Conservation (phyloP, 2,888 invertebrate species). For the Andricus quercusramuli region DNA sequence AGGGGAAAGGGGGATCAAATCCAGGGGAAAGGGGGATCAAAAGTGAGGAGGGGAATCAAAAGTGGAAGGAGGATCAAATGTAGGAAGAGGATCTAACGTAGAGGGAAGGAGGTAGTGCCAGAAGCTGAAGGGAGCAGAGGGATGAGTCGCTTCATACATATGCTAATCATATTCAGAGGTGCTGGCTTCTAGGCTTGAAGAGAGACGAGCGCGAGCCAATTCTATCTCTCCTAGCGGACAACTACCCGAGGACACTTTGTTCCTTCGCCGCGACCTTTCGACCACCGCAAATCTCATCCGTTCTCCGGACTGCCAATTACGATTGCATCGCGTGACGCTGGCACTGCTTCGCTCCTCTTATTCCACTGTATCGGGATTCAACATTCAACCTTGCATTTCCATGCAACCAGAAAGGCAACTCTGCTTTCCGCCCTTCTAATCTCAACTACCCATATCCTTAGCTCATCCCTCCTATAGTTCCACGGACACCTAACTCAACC, state of each 20-base stretch:
- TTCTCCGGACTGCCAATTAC: conserved; percentile 58
- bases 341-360: not conserved
- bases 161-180: conserved; percentile 73
- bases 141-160: conserved; percentile 71
- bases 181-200: conserved; percentile 63
- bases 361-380: conserved; percentile 20
- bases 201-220: conserved; percentile 63
- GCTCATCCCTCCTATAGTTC: not conserved
- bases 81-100: conserved; percentile 42
- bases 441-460: conserved; percentile 9
- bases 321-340: conserved; percentile 45
- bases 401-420: conserved; percentile 34
- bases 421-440: conserved; percentile 23
- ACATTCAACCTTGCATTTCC: conserved; percentile 28
- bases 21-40: conserved; percentile 39
- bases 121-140: conserved; percentile 48
- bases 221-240: conserved; percentile 51
- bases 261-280: conserved; percentile 54
- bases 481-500: conserved; percentile 22
- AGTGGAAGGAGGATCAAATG: conserved; percentile 46
- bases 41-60: conserved; percentile 8
- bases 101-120: conserved; percentile 44
- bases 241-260: conserved; percentile 49
- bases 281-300: conserved; percentile 53
- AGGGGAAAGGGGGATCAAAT: conserved; percentile 14